phyloP scores from a whole-genome alignment of 2,888 invertebrate genomes.

The Cyrtodaria siliqua region DNA sequence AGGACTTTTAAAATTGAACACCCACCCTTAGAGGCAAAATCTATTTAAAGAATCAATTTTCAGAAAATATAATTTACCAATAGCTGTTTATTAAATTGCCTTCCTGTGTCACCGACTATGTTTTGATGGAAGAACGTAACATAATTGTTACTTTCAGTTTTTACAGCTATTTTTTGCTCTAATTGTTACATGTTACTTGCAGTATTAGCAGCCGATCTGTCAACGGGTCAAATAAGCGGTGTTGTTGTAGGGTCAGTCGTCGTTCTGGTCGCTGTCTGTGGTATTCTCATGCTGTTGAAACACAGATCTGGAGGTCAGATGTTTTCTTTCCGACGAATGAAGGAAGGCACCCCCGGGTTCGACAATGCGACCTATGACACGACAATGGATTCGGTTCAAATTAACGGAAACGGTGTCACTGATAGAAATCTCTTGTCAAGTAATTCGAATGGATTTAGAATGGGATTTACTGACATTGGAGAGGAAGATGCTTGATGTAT shows the following conservation, averaged over 20 bases:
- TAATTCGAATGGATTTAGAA: not conserved
- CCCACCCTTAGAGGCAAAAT: too few species aligned
- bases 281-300: slow-evolving; percentile 36
- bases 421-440: not conserved
- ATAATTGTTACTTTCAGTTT: too few species aligned
- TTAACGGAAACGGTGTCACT: slow-evolving; percentile 15
- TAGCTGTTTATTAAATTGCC: too few species aligned
- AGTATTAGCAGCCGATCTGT: slow-evolving; percentile 37
- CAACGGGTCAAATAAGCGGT: slow-evolving; percentile 41
- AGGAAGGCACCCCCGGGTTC: slow-evolving; percentile 18
- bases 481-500: too few species aligned
- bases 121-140: too few species aligned
- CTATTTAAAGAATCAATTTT: too few species aligned
- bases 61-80: too few species aligned
- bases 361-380: slow-evolving; percentile 56
- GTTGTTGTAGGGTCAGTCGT: slow-evolving; percentile 38
- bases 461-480: too few species aligned
- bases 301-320: slow-evolving; percentile 8
- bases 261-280: slow-evolving; percentile 19
- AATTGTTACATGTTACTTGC: too few species aligned
- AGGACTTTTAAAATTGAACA: too few species aligned
- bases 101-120: too few species aligned
- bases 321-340: slow-evolving; percentile 4
- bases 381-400: slow-evolving; percentile 24
- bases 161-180: too few species aligned